Evolutionary conservation across 2,888 invertebrate genomes (phyloP).

Genomic region (Onchidella celtica): DNA sequence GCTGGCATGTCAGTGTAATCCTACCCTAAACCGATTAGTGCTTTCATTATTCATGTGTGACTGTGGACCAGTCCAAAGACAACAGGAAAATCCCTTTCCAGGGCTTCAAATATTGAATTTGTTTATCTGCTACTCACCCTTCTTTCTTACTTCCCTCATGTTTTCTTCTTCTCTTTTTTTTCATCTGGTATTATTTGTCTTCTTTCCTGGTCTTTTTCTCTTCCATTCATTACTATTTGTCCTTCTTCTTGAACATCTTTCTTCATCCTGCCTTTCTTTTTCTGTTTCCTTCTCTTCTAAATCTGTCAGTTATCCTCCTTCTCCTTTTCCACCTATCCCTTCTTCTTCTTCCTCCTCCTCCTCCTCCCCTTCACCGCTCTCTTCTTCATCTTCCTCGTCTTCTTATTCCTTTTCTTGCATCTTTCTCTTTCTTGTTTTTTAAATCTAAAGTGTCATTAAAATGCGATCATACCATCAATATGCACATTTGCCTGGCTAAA

Average conservation of each 20-base stretch:
- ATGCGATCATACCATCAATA: too few species aligned
- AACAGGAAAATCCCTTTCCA: too few species aligned
- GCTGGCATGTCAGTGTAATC: too few species aligned
- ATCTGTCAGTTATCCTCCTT: background rate
- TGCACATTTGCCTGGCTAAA: too few species aligned
- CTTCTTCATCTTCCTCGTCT: constrained; percentile 8
- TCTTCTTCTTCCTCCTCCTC: constrained; percentile 15
- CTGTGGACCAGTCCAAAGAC: too few species aligned
- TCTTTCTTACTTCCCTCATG: background rate
- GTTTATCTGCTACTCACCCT: background rate
- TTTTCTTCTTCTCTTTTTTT: background rate
- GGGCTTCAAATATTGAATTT: too few species aligned
- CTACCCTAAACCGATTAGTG: too few species aligned
- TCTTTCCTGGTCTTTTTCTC: background rate
- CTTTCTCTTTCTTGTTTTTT: too few species aligned
- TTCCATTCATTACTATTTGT: background rate
- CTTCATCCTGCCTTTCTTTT: background rate
- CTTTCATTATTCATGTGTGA: too few species aligned
- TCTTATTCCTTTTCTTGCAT: too few species aligned
- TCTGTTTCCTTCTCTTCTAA: background rate
- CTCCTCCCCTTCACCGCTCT: background rate
- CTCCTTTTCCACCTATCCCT: background rate
- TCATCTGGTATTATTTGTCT: background rate
- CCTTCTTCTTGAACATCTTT: background rate
- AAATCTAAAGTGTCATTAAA: too few species aligned